Evolutionary conservation across 2,113 vertebrate genomes (phyloP).

Genomic region (Trematocara nigrifrons): DNA sequence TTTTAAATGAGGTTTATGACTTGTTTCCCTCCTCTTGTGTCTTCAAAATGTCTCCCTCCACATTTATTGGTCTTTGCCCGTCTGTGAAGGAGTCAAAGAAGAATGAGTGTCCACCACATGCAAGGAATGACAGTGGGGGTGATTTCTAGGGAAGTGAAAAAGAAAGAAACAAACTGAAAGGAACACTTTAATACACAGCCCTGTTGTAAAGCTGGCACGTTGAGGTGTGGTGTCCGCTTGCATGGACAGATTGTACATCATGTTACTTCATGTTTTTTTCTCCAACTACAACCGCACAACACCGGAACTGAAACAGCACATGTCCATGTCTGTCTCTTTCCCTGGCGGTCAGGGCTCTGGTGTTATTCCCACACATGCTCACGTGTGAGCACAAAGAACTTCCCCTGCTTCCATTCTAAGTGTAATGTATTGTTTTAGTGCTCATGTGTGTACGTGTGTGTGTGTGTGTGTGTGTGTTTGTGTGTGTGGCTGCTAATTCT

Average conservation of each 20-base stretch:
- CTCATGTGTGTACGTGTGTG: background rate
- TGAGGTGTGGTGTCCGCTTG: background rate
- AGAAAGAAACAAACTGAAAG: background rate
- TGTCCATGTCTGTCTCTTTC: conserved; percentile 30
- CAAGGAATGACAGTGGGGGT: background rate
- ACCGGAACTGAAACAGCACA: conserved; percentile 25
- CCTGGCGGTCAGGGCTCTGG: background rate
- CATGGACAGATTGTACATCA: background rate
- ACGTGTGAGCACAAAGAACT: background rate
- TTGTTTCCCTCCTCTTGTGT: background rate
- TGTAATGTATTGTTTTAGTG: conserved; percentile 26
- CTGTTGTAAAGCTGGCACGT: background rate
- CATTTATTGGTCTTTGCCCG: background rate
- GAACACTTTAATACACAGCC: background rate
- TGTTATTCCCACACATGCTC: background rate
- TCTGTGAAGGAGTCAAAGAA: background rate
- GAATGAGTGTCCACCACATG: background rate
- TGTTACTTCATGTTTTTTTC: background rate
- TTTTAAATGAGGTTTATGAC: conserved; percentile 16
- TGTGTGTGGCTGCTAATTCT: conserved; percentile 12
- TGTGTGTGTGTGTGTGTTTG: background rate
- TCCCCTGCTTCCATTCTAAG: conserved; percentile 7
- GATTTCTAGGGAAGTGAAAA: background rate
- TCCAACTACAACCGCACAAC: background rate
- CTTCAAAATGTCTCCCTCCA: background rate